A percentile compares a stretch with the other conserved stretches of the same genome.
These are phyloP conservation scores for Etheostoma perlongum DNA, from an alignment of 2,797 vertebrate species.

Conservation along the genomic window DNA sequence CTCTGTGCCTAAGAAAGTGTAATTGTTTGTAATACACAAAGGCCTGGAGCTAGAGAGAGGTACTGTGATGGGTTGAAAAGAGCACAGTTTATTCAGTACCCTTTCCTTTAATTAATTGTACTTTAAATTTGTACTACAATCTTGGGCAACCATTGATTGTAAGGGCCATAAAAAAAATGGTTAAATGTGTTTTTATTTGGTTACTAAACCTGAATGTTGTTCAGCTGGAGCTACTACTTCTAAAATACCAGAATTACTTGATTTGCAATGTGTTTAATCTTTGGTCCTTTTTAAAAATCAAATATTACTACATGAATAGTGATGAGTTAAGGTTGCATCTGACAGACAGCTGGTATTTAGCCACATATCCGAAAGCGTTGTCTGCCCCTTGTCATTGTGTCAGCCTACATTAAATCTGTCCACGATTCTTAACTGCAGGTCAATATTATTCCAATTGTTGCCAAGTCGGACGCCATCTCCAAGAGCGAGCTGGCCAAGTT, in stretches of 20 bases:
- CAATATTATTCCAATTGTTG: conserved; percentile 98
- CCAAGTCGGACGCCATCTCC: conserved; percentile 97
- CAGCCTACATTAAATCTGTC: neutral
- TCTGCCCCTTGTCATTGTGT: conserved; percentile 24
- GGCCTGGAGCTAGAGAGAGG: conserved; percentile 12
- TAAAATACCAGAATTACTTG: neutral
- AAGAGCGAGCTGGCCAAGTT: conserved; percentile 98
- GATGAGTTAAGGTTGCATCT: conserved; percentile 5
- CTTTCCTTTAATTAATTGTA: neutral
- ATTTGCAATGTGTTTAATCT: neutral
- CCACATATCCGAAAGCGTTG: conserved; percentile 12
- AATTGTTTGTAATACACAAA: conserved; percentile 40
- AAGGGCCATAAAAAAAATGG: neutral
- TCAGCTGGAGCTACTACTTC: neutral
- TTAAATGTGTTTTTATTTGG: neutral
- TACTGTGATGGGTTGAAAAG: conserved; percentile 10
- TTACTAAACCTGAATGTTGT: conserved; percentile 18
- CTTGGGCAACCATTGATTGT: neutral
- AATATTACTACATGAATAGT: neutral
- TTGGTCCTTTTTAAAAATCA: neutral
- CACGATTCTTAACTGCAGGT: conserved; percentile 83
- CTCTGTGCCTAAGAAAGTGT: conserved; percentile 40
- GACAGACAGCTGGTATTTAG: conserved; percentile 37
- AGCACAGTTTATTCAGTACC: neutral
- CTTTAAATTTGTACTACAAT: neutral